These are phyloP conservation scores for Pipa parva DNA, from an alignment of 2,113 vertebrate species.

Conservation along the genomic window DNA sequence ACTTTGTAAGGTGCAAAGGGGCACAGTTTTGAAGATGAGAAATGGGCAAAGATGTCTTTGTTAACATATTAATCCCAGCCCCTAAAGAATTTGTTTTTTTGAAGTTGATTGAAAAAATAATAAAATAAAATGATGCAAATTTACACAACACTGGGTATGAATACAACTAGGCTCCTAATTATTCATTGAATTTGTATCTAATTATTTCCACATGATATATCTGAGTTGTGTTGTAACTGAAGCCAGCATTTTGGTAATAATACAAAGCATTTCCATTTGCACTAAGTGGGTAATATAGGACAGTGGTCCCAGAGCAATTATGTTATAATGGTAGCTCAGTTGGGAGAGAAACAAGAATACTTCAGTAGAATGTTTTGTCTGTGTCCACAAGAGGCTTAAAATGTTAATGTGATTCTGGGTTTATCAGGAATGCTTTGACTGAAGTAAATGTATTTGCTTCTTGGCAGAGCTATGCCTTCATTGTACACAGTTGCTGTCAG, in stretches of 20 bases:
- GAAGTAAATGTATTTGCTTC: slow-evolving; percentile 5
- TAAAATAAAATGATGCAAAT: too few relatives aligned
- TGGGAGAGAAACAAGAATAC: slow-evolving; percentile 36
- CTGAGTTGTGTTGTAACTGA: background rate
- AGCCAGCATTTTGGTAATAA: slow-evolving; percentile 4
- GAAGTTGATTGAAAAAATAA: too few relatives aligned
- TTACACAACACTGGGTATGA: too few relatives aligned
- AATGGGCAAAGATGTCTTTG: too few relatives aligned
- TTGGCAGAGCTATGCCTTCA: background rate
- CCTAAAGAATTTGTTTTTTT: too few relatives aligned
- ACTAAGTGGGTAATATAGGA: slow-evolving; percentile 30
- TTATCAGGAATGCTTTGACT: background rate
- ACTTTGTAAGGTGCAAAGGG: too few relatives aligned
- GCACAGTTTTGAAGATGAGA: too few relatives aligned
- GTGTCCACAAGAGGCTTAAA: slow-evolving; percentile 40
- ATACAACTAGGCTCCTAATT: too few relatives aligned
- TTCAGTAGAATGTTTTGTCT: slow-evolving; percentile 34
- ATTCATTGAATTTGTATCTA: background rate
- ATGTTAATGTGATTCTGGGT: slow-evolving; percentile 11
- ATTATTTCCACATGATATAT: background rate
- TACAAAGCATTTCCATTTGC: slow-evolving; percentile 30
- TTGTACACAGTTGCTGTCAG: slow-evolving; percentile 4
- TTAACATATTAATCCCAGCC: too few relatives aligned
- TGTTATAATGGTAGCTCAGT: slow-evolving; percentile 43
- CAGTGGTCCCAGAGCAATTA: slow-evolving; percentile 35